Base-by-base conservation (phyloP, 2,113 vertebrate genomes). In the Callipepla squamata region DNA sequence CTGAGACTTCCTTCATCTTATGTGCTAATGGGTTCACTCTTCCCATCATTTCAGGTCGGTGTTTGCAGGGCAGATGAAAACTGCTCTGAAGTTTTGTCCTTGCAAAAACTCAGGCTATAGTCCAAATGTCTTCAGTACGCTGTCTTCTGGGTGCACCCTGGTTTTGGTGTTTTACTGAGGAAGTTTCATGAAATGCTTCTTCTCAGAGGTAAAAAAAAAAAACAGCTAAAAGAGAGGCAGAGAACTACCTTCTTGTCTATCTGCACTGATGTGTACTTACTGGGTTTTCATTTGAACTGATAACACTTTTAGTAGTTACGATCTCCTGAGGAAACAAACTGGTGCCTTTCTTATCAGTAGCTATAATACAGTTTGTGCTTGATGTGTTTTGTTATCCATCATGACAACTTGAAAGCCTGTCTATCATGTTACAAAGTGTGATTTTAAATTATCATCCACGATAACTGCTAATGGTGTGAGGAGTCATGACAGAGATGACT, bases 401-500 rank as follows among this genome's bases (percentile, higher is more conserved):
- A 21, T 2, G 0, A 44, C 36, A 47, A 17, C 62, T n/a, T 36
- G 18, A 75, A 82, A 75, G 18, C 19, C 42, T 63, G 2, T 12
- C 40, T 89, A 3, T 26, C 13, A 20, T 38, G 36, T 57, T 72
- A 51, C 34, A 22, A 83, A 62, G 26, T 10, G 8, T 18, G 13
- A 22, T 70, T 88, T 75, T 42, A 67, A 75, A 47, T 11, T 51
- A 12, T 15, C 75, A 42, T 19, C 47, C 57, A 30, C 30, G 42
- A 30, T 42, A 72, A 70, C 58, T 79, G 5, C 51, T 50, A 3
- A 38, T 40, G 57, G 23, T 42, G 7, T 18, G n/a, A 73, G 44
- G 36, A 67, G 30, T 73, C 30, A 38, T 2, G 0, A 21, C 0
- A 2, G 9, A 57, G 38, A 18, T 0, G 0, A 32, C 8, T 21